Evolutionary conservation across 2,888 invertebrate genomes (phyloP).

Genomic region (Ennomos quercinarius): DNA sequence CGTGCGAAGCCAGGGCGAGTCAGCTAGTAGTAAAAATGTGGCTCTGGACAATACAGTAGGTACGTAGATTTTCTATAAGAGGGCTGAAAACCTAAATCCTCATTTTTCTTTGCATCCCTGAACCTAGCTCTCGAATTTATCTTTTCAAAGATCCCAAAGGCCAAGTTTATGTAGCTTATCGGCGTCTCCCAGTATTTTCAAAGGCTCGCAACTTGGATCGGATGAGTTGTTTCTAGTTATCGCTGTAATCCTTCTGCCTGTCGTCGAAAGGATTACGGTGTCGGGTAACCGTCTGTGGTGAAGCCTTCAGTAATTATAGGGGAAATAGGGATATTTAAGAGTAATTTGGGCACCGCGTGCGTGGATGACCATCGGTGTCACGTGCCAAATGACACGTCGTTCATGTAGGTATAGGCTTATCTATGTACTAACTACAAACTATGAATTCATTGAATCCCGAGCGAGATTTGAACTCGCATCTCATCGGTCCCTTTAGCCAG

Average conservation of each 20-base stretch:
- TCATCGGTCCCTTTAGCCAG: no score
- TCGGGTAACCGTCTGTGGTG: slow-evolving; percentile 20
- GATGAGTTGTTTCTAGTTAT: slow-evolving; percentile 23
- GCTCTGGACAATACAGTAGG: no score
- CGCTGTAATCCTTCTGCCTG: slow-evolving; percentile 33
- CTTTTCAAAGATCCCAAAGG: slow-evolving; percentile 9
- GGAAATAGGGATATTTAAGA: slow-evolving; percentile 3
- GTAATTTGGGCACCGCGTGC: no score
- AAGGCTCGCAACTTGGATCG: slow-evolving; percentile 15
- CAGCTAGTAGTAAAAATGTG: no score
- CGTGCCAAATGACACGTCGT: no score
- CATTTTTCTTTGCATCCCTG: neutral
- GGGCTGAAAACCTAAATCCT: neutral
- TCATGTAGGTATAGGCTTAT: no score
- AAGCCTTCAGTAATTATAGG: slow-evolving; percentile 10
- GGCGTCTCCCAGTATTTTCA: slow-evolving; percentile 17
- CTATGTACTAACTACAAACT: no score
- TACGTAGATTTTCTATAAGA: no score
- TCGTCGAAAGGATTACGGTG: slow-evolving; percentile 29
- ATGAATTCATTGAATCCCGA: no score
- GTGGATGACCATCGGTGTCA: no score
- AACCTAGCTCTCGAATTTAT: neutral
- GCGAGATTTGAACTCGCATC: no score
- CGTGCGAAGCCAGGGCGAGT: no score
- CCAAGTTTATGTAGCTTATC: slow-evolving; percentile 15